A percentile compares a stretch with the other conserved stretches of the same genome.
Evolutionary conservation across 2,888 invertebrate species (phyloP).

Genomic region (Parasteatoda lunata): DNA sequence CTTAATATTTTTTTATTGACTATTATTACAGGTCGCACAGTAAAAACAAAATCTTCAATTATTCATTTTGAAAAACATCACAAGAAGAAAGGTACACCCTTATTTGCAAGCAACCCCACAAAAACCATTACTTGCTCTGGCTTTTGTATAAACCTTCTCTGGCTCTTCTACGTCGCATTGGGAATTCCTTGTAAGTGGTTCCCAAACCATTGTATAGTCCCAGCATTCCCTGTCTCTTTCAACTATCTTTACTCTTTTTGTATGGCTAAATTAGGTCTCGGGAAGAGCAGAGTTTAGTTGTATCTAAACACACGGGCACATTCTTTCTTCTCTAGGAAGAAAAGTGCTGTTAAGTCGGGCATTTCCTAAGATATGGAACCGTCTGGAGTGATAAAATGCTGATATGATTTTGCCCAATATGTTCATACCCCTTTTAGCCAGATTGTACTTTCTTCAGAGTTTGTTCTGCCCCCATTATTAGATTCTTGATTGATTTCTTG

Average conservation of each 20-base stretch:
- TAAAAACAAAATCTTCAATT: background rate
- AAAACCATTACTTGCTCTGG: background rate
- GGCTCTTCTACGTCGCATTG: background rate
- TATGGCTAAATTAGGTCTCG: background rate
- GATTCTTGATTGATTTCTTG: background rate
- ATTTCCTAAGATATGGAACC: background rate
- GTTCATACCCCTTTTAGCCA: constrained; percentile 12
- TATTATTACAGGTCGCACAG: background rate
- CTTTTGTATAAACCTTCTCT: background rate
- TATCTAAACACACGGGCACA: background rate
- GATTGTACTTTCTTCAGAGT: constrained; percentile 1
- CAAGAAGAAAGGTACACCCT: background rate
- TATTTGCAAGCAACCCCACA: background rate
- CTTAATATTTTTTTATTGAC: background rate
- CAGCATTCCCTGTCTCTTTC: background rate
- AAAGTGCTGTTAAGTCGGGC: constrained; percentile 10
- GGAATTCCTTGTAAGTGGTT: background rate
- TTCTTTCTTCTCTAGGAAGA: background rate
- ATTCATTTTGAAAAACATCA: background rate
- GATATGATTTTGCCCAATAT: constrained; percentile 35
- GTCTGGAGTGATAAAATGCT: constrained; percentile 4
- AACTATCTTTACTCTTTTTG: background rate
- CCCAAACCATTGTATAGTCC: constrained; percentile 1
- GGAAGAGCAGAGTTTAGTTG: background rate
- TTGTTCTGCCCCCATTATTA: background rate